Percentiles rank a stretch among this genome's conserved stretches.
These are phyloP conservation scores for Formica aserva DNA, from an alignment of 2,888 invertebrate species.

Conservation along the genomic window DNA sequence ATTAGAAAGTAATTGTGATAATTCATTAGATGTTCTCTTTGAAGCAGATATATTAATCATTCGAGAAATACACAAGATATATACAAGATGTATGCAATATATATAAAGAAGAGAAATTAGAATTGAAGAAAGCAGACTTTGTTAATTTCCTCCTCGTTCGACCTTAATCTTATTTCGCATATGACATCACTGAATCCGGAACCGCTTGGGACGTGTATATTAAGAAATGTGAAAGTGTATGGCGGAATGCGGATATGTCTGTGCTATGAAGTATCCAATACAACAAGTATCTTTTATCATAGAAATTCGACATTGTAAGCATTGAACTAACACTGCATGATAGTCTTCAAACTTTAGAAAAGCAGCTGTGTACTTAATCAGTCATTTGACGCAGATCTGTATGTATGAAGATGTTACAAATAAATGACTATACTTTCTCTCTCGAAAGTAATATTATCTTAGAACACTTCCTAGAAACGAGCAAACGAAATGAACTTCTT, in stretches of 20 bases:
- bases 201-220: slow-evolving; percentile 40
- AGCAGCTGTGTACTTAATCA: not conserved
- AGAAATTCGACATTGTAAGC: slow-evolving; percentile 25
- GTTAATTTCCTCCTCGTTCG: not conserved
- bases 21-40: not conserved
- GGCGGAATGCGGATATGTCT: slow-evolving; percentile 71
- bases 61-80: not conserved
- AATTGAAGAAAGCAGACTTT: slow-evolving; percentile 28
- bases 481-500: not conserved
- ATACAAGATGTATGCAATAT: not conserved
- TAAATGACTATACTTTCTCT: slow-evolving; percentile 15
- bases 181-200: slow-evolving; percentile 47
- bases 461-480: not conserved
- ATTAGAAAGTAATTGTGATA: not conserved
- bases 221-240: slow-evolving; percentile 76
- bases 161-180: slow-evolving; percentile 21
- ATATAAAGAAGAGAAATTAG: slow-evolving; percentile 20
- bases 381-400: not conserved
- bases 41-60: not conserved
- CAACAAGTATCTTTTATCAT: slow-evolving; percentile 3
- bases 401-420: not conserved
- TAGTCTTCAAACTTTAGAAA: not conserved
- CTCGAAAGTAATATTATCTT: slow-evolving; percentile 9
- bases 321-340: not conserved
- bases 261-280: not conserved